Conservation (phyloP, 2,888 invertebrate species). For the Andrena trimmerana region DNA sequence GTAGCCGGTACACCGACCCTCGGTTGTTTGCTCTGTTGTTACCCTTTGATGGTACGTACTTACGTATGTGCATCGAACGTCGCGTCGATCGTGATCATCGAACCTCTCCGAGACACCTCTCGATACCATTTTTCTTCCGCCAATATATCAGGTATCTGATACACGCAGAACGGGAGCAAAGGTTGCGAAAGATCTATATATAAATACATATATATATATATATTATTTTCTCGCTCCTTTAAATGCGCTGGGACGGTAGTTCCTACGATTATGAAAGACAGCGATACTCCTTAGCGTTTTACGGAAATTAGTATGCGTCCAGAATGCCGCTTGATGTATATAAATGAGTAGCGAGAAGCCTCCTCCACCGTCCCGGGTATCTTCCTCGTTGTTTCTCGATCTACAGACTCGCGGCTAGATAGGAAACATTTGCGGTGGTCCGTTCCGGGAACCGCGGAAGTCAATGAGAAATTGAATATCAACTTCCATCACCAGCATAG, state of each 20-base stretch:
- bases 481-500: constrained; percentile 66
- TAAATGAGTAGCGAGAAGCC: constrained; percentile 67
- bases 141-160: constrained; percentile 26
- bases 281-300: constrained; percentile 72
- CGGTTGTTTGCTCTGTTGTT: constrained; percentile 48
- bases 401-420: constrained; percentile 59
- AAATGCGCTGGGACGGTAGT: constrained; percentile 63
- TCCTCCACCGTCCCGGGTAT: constrained; percentile 67
- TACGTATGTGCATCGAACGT: constrained; percentile 10
- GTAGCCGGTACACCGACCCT: constrained; percentile 38
- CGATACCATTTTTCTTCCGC: constrained; percentile 42
- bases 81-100: constrained; percentile 27
- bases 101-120: constrained; percentile 27
- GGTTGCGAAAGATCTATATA: constrained; percentile 33
- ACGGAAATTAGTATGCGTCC: constrained; percentile 69
- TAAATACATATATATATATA: constrained; percentile 7
- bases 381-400: constrained; percentile 68
- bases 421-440: constrained; percentile 53
- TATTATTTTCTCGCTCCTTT: constrained; percentile 47
- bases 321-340: constrained; percentile 63
- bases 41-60: constrained; percentile 34
- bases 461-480: constrained; percentile 59
- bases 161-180: constrained; percentile 25
- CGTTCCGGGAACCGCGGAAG: constrained; percentile 45
- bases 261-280: constrained; percentile 70